Conservation (phyloP, 2,888 invertebrate genomes). For the Phortica magna region DNA sequence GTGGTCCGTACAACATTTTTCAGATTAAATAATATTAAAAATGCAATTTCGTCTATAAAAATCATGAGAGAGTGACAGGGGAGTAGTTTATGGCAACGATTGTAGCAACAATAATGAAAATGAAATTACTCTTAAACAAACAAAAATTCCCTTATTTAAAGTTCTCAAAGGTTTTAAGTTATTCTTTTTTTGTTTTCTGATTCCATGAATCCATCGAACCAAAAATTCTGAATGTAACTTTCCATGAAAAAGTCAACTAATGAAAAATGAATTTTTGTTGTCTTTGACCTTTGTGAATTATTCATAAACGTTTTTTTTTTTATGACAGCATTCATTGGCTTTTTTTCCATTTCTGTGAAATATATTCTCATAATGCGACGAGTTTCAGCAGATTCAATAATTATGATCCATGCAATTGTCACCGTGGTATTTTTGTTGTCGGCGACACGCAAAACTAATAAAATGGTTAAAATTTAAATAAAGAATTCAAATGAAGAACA, state of each 20-base stretch:
- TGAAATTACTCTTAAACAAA: too few species aligned
- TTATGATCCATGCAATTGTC: slow-evolving; percentile 17
- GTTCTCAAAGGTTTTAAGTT: neutral
- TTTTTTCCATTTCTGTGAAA: neutral
- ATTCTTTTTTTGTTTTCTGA: neutral
- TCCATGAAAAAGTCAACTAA: slow-evolving; percentile 40
- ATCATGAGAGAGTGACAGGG: too few species aligned
- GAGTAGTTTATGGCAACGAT: too few species aligned
- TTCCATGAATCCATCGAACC: neutral
- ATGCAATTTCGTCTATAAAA: too few species aligned
- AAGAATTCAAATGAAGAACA: slow-evolving; percentile 64
- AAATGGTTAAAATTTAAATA: slow-evolving; percentile 30
- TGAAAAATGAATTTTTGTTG: slow-evolving; percentile 36
- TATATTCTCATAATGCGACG: neutral
- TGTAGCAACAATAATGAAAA: too few species aligned
- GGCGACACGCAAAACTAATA: slow-evolving; percentile 61
- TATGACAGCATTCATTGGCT: slow-evolving; percentile 9
- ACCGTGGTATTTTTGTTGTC: neutral
- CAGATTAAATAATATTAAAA: too few species aligned
- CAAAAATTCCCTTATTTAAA: too few species aligned
- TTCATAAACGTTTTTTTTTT: slow-evolving; percentile 52
- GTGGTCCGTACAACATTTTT: too few species aligned
- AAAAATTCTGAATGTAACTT: slow-evolving; percentile 37
- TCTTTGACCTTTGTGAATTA: slow-evolving; percentile 68
- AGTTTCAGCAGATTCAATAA: neutral